A percentile compares a stretch with the other conserved stretches of the same genome.
Conservation (phyloP, 2,113 vertebrate species). For the Vulpes ferrilata region DNA sequence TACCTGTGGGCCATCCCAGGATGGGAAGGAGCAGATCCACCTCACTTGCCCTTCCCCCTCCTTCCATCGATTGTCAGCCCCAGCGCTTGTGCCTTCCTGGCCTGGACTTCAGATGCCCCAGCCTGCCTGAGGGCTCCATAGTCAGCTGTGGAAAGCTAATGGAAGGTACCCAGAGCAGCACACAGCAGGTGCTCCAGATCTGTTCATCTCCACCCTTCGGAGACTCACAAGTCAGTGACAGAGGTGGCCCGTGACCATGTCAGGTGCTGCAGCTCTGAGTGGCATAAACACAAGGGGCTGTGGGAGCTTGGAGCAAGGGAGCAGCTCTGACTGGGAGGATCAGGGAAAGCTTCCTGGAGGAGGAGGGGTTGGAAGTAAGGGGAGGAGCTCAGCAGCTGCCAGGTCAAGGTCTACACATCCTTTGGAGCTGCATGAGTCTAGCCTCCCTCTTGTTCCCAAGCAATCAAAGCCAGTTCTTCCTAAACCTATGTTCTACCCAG, state of each 20-base stretch:
- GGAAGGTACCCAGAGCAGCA: not conserved
- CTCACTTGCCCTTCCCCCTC: not conserved
- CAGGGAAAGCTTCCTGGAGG: conserved; percentile 22
- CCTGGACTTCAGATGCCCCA: not conserved
- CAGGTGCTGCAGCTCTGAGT: not conserved
- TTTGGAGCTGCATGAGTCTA: not conserved
- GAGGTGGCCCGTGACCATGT: not conserved
- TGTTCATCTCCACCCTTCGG: not conserved
- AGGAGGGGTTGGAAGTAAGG: not conserved
- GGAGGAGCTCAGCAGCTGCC: too few relatives aligned
- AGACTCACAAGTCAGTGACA: not conserved
- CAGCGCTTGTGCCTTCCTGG: not conserved
- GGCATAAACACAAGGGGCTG: not conserved
- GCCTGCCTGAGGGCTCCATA: not conserved
- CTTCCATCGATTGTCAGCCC: not conserved
- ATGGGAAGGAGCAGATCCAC: not conserved
- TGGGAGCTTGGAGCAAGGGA: not conserved
- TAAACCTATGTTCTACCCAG: not conserved
- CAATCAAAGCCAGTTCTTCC: not conserved
- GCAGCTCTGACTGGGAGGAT: not conserved
- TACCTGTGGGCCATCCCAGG: not conserved
- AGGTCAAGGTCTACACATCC: not conserved
- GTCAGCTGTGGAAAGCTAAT: not conserved
- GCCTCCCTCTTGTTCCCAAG: not conserved
- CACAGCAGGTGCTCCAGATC: not conserved